phyloP scores from a whole-genome alignment of 1,140 invertebrate genomes.

The Ceratina australensis region DNA sequence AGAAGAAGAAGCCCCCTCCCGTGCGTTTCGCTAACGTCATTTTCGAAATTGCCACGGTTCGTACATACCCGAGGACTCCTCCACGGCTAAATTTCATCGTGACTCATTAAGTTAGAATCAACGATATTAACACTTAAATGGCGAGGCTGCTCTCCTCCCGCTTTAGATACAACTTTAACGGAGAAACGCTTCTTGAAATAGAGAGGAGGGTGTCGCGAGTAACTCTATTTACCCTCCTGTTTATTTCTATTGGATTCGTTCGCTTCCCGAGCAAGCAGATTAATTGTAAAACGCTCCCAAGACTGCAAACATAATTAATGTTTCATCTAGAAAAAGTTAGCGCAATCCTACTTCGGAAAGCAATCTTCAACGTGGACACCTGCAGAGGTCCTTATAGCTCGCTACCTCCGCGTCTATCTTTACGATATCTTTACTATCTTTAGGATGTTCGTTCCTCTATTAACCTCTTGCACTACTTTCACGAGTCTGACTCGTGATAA shows the following conservation, averaged over 20 bases:
- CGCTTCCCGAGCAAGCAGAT: not conserved
- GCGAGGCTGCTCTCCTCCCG: not conserved
- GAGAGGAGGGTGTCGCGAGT: not conserved
- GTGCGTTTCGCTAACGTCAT: conserved; percentile 12
- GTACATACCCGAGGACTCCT: not conserved
- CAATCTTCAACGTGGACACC: no score
- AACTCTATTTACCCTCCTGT: not conserved
- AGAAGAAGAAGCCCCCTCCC: not conserved
- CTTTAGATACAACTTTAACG: not conserved
- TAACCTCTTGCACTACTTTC: no score
- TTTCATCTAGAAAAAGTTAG: no score
- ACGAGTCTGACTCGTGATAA: no score
- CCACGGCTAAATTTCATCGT: not conserved
- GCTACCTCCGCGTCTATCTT: no score
- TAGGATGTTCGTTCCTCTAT: no score
- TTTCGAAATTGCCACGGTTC: conserved; percentile 17
- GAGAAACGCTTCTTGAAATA: not conserved
- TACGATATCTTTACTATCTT: no score
- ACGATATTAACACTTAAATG: conserved; percentile 4
- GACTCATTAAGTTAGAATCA: conserved; percentile 5
- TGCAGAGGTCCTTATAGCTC: no score
- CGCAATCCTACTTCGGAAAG: no score
- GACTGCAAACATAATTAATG: no score
- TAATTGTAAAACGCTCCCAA: no score
- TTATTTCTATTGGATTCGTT: not conserved